phyloP scores from a whole-genome alignment of 2,888 invertebrate species.

The Netelia melanura region DNA sequence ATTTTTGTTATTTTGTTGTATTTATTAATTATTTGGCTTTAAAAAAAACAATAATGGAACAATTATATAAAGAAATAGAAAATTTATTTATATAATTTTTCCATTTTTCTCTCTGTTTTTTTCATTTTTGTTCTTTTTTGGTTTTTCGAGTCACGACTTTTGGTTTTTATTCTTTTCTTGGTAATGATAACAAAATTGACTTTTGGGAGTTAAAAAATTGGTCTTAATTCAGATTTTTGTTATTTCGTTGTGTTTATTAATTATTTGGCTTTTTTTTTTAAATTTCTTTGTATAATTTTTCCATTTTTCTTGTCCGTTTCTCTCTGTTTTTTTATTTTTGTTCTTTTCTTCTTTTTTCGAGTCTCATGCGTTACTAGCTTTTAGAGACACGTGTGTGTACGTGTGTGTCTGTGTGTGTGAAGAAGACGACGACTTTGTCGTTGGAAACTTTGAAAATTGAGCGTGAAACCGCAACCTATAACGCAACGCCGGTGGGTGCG shows the following conservation, averaged over 20 bases:
- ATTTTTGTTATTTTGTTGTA: too few relatives aligned
- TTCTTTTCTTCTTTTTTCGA: not conserved
- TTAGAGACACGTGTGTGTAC: not conserved
- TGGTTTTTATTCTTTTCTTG: not conserved
- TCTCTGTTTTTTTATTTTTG: not conserved
- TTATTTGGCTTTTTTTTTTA: too few relatives aligned
- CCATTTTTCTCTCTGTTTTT: slow-evolving; percentile 15
- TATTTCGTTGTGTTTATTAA: too few relatives aligned
- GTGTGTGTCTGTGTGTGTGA: not conserved
- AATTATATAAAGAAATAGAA: too few relatives aligned
- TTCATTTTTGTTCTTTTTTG: not conserved
- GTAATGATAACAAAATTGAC: not conserved
- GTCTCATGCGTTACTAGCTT: not conserved
- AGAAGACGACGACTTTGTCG: slow-evolving; percentile 45
- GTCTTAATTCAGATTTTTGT: too few relatives aligned
- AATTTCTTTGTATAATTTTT: too few relatives aligned
- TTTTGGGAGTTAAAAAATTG: too few relatives aligned
- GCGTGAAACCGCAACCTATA: slow-evolving; percentile 65
- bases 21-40: too few relatives aligned
- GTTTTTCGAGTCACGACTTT: not conserved
- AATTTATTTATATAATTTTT: too few relatives aligned
- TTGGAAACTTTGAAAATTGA: slow-evolving; percentile 66
- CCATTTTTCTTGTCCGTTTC: not conserved
- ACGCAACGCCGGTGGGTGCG: slow-evolving; percentile 53
- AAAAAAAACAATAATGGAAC: too few relatives aligned